These are phyloP conservation scores for Steromphala cineraria DNA, from an alignment of 2,888 invertebrate genomes.

Conservation along the genomic window DNA sequence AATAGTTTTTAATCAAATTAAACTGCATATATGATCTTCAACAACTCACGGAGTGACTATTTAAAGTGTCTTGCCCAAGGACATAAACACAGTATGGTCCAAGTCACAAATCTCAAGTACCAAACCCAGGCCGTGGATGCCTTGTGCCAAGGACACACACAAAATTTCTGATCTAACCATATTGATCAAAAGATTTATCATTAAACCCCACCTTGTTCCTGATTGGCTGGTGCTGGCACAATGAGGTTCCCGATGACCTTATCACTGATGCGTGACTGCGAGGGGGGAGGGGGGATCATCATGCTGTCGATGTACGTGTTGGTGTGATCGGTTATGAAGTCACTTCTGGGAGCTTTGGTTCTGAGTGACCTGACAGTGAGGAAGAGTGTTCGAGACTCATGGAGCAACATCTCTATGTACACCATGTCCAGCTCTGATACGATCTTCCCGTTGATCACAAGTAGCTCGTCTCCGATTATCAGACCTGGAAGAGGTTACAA, in stretches of 20 bases:
- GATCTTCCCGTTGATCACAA: conserved; percentile 98
- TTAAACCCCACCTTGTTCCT: conserved; percentile 44
- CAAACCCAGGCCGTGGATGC: too few species aligned
- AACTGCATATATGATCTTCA: too few species aligned
- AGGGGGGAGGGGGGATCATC: conserved; percentile 96
- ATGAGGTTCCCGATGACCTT: conserved; percentile 92
- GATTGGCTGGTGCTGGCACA: conserved; percentile 89
- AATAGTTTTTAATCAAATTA: too few species aligned
- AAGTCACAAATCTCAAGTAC: too few species aligned
- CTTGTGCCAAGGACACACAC: too few species aligned
- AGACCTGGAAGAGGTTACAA: conserved; percentile 82
- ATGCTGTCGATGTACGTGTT: conserved; percentile 96
- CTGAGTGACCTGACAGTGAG: conserved; percentile 97
- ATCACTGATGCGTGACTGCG: conserved; percentile 82
- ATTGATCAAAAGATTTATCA: too few species aligned
- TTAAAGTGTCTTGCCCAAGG: too few species aligned
- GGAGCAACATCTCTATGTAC: conserved; percentile 96
- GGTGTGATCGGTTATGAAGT: conserved; percentile 83
- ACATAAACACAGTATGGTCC: too few species aligned
- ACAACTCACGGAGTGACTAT: too few species aligned
- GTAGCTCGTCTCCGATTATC: conserved; percentile 97
- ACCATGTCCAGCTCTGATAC: conserved; percentile 99
- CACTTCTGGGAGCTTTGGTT: conserved; percentile 79
- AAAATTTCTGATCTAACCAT: too few species aligned
- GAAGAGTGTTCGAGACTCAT: conserved; percentile 93